A percentile compares a stretch with the other conserved stretches of the same genome.
Evolutionary conservation across 2,888 invertebrate species (phyloP).

Genomic region (Hylaea fasciaria): DNA sequence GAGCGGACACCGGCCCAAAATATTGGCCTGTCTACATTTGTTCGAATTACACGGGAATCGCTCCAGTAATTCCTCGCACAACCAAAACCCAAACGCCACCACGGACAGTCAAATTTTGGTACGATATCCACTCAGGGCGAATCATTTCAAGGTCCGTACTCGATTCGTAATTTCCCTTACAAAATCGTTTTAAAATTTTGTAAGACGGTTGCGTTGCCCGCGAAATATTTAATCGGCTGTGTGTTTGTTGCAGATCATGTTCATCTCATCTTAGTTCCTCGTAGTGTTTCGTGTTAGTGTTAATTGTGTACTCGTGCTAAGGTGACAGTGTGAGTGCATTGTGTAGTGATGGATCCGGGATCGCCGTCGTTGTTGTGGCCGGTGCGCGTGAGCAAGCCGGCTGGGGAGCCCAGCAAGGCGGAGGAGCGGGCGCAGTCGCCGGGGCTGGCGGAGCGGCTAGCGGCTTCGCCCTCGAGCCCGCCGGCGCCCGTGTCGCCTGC

Average conservation of each 20-base stretch:
- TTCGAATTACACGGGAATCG: constrained; percentile 76
- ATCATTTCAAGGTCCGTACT: constrained; percentile 84
- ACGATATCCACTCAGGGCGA: constrained; percentile 85
- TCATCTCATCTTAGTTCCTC: constrained; percentile 83
- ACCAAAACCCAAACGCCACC: constrained; percentile 67
- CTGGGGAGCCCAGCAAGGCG: constrained; percentile 69
- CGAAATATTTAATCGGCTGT: constrained; percentile 58
- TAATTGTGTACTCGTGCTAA: constrained; percentile 72
- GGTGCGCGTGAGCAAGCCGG: constrained; percentile 78
- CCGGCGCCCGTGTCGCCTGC: constrained; percentile 70
- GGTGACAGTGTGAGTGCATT: constrained; percentile 64
- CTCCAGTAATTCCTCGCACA: constrained; percentile 77
- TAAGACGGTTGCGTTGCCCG: constrained; percentile 59
- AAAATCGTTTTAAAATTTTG: constrained; percentile 74
- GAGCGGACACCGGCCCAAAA: constrained; percentile 86
- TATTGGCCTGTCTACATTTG: constrained; percentile 83
- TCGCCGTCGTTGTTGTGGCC: constrained; percentile 80
- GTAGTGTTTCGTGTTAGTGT: constrained; percentile 75
- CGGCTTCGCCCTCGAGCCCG: constrained; percentile 66
- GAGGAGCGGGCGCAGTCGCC: constrained; percentile 77
- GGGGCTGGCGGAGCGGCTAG: constrained; percentile 71
- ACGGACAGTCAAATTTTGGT: constrained; percentile 85
- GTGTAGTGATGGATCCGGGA: constrained; percentile 82
- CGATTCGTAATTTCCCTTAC: constrained; percentile 82
- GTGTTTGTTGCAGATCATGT: constrained; percentile 82